Evolutionary conservation across 1,140 invertebrate genomes (phyloP).

Genomic region (Drosophila pallidifrons): DNA sequence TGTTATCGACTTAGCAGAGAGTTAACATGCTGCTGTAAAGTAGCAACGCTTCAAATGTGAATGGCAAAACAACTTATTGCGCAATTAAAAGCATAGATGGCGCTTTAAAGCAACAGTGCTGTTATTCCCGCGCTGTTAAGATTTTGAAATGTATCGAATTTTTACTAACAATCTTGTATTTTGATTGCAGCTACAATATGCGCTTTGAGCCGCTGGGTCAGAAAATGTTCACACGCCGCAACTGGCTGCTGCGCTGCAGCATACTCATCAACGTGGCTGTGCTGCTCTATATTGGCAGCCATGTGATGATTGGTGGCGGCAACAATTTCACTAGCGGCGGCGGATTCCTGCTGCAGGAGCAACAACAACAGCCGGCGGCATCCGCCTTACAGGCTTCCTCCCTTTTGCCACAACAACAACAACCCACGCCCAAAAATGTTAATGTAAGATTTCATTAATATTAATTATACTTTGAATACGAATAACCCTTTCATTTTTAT

Average conservation of each 20-base stretch:
- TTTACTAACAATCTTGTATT: neutral
- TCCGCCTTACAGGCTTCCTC: constrained; percentile 56
- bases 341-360: constrained; percentile 78
- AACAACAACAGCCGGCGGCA: constrained; percentile 43
- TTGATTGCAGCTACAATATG: constrained; percentile 68
- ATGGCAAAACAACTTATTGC: constrained; percentile 11
- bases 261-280: constrained; percentile 90
- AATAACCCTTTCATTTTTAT: neutral
- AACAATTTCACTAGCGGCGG: constrained; percentile 75
- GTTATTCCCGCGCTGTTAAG: constrained; percentile 6
- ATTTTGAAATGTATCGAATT: neutral
- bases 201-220: constrained; percentile 81
- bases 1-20: constrained; percentile 1
- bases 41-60: constrained; percentile 24
- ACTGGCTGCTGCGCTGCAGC: constrained; percentile 90
- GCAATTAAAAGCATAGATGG: constrained; percentile 5
- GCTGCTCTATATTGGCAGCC: constrained; percentile 88
- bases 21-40: constrained; percentile 4
- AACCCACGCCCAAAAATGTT: constrained; percentile 56
- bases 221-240: constrained; percentile 87
- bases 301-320: constrained; percentile 85
- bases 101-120: constrained; percentile 10
- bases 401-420: constrained; percentile 53
- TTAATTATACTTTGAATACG: neutral
- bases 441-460: constrained; percentile 47